A percentile compares a stretch with the other conserved stretches of the same genome.
Evolutionary conservation across 1,140 invertebrate genomes (phyloP).

Genomic region (Drosophila mojavensis): DNA sequence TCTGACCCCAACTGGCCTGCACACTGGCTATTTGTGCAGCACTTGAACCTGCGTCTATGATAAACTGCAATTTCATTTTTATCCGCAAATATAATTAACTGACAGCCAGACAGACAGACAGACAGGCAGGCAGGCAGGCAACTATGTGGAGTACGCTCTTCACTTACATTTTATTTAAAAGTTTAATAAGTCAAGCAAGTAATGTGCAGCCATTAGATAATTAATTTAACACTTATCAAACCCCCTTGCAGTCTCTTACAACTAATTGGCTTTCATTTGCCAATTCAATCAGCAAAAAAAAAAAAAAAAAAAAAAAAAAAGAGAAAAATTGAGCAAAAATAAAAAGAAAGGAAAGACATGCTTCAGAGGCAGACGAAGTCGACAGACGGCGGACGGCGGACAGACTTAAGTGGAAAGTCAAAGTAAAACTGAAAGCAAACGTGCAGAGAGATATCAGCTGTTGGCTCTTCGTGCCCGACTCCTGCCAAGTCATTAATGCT

Average conservation of each 20-base stretch:
- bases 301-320: conserved; percentile 24
- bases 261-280: conserved; percentile 77
- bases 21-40: conserved; percentile 66
- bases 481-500: conserved; percentile 66
- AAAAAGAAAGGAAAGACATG: conserved; percentile 6
- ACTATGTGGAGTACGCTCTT: conserved; percentile 11
- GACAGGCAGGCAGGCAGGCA: background rate
- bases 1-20: conserved; percentile 47
- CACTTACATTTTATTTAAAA: conserved; percentile 68
- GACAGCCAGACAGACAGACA: background rate
- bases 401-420: conserved; percentile 47
- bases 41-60: conserved; percentile 65
- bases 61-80: conserved; percentile 69
- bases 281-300: conserved; percentile 55
- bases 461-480: conserved; percentile 17
- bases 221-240: conserved; percentile 76
- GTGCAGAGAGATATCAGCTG: conserved; percentile 9
- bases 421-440: conserved; percentile 27
- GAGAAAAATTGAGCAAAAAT: background rate
- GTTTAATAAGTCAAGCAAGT: conserved; percentile 57
- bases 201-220: conserved; percentile 70
- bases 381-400: conserved; percentile 20
- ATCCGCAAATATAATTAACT: conserved; percentile 76
- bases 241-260: conserved; percentile 42
- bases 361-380: background rate